phyloP scores from a whole-genome alignment of 2,797 vertebrate species.

The Ataeniobius toweri region DNA sequence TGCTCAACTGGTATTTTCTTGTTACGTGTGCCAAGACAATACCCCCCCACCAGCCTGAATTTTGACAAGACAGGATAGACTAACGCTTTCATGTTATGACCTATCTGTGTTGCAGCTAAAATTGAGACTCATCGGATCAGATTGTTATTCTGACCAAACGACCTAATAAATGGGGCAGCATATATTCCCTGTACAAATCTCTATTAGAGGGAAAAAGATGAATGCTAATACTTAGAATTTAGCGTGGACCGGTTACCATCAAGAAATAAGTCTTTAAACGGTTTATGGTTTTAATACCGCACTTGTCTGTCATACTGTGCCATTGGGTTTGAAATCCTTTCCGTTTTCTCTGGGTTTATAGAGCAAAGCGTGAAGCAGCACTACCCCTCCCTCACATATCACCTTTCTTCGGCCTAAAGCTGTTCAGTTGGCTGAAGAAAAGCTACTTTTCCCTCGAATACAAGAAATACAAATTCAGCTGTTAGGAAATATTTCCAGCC shows the following conservation, averaged over 20 bases:
- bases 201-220: neutral
- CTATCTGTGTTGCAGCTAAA: neutral
- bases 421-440: neutral
- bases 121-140: neutral
- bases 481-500: neutral
- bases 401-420: neutral
- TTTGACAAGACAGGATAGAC: neutral
- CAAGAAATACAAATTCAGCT: neutral
- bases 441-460: neutral
- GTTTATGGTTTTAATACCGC: neutral
- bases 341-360: neutral
- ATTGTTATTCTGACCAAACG: neutral
- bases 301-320: neutral
- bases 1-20: neutral
- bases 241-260: neutral
- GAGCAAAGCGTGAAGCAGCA: neutral
- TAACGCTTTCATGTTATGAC: neutral
- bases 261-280: neutral
- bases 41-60: neutral
- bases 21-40: no score
- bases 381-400: neutral
- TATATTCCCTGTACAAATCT: neutral
- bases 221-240: neutral
- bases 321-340: neutral
- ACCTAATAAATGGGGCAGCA: no score